phyloP scores from a whole-genome alignment of 2,797 vertebrate species.

The Helostoma temminkii region DNA sequence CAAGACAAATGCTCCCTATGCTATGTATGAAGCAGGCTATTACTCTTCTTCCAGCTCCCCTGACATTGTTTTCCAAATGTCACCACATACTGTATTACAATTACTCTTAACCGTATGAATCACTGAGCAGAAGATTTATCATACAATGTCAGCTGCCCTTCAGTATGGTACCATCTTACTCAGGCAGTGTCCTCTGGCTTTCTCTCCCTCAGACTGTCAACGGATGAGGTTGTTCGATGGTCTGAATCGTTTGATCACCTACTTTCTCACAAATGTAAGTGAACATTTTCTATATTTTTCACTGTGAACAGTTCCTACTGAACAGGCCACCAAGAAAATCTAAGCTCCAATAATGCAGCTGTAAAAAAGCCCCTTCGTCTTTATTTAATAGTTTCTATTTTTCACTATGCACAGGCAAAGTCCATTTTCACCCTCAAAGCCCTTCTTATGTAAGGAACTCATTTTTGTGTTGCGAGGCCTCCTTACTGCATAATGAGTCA shows the following conservation, averaged over 20 bases:
- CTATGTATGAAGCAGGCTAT: no score
- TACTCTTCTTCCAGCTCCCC: conserved; percentile 6
- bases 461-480: conserved; percentile 44
- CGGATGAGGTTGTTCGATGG: conserved; percentile 94
- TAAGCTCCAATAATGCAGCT: neutral
- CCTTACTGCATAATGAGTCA: conserved; percentile 63
- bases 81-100: conserved; percentile 11
- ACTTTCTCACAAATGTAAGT: conserved; percentile 95
- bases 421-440: neutral
- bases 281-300: conserved; percentile 3
- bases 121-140: conserved; percentile 19
- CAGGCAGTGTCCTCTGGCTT: conserved; percentile 14
- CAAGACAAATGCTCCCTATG: no score
- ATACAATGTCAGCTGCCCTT: conserved; percentile 16
- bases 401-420: conserved; percentile 1
- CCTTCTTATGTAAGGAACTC: conserved; percentile 54
- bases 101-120: neutral
- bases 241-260: conserved; percentile 94
- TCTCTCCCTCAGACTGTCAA: conserved; percentile 86
- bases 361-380: neutral
- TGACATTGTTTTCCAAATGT: neutral
- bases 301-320: neutral
- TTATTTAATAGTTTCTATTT: conserved; percentile 24
- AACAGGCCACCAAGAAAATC: neutral
- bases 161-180: conserved; percentile 20